A percentile compares a stretch with the other conserved stretches of the same genome.
Conservation (phyloP, 2,797 vertebrate species). For the Arvicola amphibius region DNA sequence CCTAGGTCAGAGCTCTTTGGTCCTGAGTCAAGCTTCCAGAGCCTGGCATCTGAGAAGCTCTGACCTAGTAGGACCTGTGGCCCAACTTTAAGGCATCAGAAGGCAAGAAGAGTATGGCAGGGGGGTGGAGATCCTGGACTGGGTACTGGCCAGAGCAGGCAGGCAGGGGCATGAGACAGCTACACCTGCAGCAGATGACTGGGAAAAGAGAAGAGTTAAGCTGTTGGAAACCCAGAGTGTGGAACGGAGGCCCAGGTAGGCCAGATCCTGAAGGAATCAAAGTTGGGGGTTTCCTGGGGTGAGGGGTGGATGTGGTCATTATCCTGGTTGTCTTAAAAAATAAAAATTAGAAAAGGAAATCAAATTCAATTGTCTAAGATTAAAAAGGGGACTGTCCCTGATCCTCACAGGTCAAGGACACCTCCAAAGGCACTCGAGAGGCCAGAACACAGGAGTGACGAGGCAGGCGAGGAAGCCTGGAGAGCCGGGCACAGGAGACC, state of each 20-base stretch:
- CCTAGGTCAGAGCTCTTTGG: constrained; percentile 76
- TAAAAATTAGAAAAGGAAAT: constrained; percentile 81
- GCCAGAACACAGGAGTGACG: constrained; percentile 70
- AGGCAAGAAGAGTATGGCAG: constrained; percentile 46
- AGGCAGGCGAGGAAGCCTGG: constrained; percentile 64
- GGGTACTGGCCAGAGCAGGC: constrained; percentile 19
- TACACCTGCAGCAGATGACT: constrained; percentile 31
- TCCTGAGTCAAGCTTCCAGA: constrained; percentile 76
- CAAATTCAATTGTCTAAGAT: constrained; percentile 72
- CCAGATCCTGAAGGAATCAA: constrained; percentile 49
- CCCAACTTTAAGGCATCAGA: constrained; percentile 81
- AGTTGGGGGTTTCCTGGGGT: background rate
- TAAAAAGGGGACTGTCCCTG: constrained; percentile 76
- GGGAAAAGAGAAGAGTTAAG: background rate
- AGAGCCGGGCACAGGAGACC: constrained; percentile 19
- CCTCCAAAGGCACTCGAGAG: constrained; percentile 81
- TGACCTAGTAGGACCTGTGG: constrained; percentile 44
- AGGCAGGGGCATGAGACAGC: constrained; percentile 15
- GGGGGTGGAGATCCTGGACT: background rate
- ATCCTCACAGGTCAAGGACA: constrained; percentile 69
- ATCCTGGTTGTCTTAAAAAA: constrained; percentile 53
- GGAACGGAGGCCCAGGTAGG: constrained; percentile 34
- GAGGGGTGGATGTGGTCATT: background rate
- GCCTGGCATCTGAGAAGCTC: constrained; percentile 70
- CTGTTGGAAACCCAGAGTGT: constrained; percentile 2